Conservation (phyloP, 2,888 invertebrate species). For the Trichopoda pennipes region DNA sequence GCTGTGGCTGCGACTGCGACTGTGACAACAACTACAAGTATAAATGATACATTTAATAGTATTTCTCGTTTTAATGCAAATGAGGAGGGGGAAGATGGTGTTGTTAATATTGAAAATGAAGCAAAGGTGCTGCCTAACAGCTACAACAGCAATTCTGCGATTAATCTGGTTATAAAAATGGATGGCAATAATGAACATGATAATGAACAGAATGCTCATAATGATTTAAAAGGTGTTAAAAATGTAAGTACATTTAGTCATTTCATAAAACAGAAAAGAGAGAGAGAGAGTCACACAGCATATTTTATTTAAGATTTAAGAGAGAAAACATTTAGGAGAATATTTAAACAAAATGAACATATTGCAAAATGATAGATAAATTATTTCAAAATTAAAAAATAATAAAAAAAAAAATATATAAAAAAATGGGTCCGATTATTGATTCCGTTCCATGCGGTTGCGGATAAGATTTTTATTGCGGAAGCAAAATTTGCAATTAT, state of each 20-base stretch:
- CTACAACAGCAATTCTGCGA: constrained; percentile 21
- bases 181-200: constrained; percentile 20
- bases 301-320: too few relatives aligned
- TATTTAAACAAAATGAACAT: too few relatives aligned
- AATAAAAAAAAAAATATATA: too few relatives aligned
- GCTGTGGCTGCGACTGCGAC: not conserved
- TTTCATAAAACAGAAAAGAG: too few relatives aligned
- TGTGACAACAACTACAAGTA: constrained; percentile 6
- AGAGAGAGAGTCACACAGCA: too few relatives aligned
- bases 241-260: constrained; percentile 43
- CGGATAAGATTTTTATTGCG: too few relatives aligned
- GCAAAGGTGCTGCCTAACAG: constrained; percentile 11
- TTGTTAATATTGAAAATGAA: constrained; percentile 14
- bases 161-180: constrained; percentile 7
- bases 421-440: too few relatives aligned
- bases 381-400: too few relatives aligned
- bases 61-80: not conserved
- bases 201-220: constrained; percentile 24
- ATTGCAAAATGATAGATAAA: too few relatives aligned
- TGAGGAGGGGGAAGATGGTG: constrained; percentile 26
- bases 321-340: too few relatives aligned
- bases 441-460: too few relatives aligned
- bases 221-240: constrained; percentile 51
- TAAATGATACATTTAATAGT: not conserved
- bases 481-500: too few relatives aligned